Conservation (phyloP, 2,888 invertebrate species). For the Psylliodes chrysocephalus region DNA sequence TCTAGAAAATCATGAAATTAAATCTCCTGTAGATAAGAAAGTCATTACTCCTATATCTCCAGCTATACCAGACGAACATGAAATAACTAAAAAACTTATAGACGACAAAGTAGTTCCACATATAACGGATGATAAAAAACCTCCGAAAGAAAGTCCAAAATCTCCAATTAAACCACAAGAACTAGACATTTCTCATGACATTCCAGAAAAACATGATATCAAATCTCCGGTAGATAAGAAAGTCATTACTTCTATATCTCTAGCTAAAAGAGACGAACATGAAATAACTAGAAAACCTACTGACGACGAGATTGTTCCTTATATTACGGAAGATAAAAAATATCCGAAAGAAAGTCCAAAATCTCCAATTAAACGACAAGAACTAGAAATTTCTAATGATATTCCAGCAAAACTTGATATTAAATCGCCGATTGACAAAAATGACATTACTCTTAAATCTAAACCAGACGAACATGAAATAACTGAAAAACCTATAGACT, state of each 20-base stretch:
- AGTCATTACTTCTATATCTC: neutral
- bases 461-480: too few relatives aligned
- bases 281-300: too few relatives aligned
- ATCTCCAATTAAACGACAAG: neutral
- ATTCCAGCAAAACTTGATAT: too few relatives aligned
- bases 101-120: too few relatives aligned
- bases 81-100: constrained; percentile 17
- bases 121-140: neutral
- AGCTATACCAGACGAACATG: neutral
- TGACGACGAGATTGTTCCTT: too few relatives aligned
- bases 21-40: too few relatives aligned
- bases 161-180: constrained; percentile 5
- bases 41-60: neutral
- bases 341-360: constrained; percentile 14
- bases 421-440: too few relatives aligned
- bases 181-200: neutral
- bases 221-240: neutral
- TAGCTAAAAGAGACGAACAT: neutral
- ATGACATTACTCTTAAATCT: too few relatives aligned
- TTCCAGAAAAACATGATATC: too few relatives aligned
- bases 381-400: neutral
- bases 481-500: too few relatives aligned
- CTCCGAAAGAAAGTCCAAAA: constrained; percentile 11
- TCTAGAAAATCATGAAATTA: too few relatives aligned
- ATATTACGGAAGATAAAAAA: neutral